Percentiles rank a stretch among this genome's conserved stretches.
These are phyloP conservation scores for Elgaria multicarinata DNA, from an alignment of 2,113 vertebrate species.

Conservation along the genomic window DNA sequence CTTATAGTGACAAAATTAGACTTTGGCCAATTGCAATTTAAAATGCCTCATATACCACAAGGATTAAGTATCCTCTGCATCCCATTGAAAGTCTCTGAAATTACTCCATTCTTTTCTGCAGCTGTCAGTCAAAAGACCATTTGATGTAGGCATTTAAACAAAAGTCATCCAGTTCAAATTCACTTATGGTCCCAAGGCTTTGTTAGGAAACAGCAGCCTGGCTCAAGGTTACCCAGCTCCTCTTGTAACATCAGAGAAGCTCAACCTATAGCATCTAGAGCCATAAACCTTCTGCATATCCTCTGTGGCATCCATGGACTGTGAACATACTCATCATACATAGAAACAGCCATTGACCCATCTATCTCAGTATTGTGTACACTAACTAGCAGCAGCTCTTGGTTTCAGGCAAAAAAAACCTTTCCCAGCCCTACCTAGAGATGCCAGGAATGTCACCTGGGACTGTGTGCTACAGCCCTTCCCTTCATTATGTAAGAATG, in stretches of 20 bases:
- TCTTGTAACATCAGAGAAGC: not conserved
- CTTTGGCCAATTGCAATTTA: not conserved
- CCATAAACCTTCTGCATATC: not conserved
- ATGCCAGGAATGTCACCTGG: not conserved
- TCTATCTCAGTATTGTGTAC: not conserved
- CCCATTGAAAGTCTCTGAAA: not conserved
- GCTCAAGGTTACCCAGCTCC: not conserved
- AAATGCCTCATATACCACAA: not conserved
- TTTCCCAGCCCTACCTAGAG: not conserved
- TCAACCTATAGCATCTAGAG: not conserved
- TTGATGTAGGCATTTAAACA: too few species aligned
- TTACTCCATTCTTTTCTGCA: not conserved
- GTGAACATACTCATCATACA: not conserved
- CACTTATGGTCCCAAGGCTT: not conserved
- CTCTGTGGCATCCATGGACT: not conserved
- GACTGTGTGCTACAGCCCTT: not conserved
- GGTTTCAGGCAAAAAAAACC: not conserved
- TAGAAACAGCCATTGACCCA: too few species aligned
- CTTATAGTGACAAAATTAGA: not conserved
- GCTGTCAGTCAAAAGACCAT: too few species aligned
- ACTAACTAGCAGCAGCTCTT: not conserved
- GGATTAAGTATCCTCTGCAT: not conserved
- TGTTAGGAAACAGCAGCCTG: not conserved
- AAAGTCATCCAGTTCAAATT: too few species aligned
- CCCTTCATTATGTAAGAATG: not conserved